These are phyloP conservation scores for Emydocephalus ijimae DNA, from an alignment of 2,113 vertebrate species.

Conservation along the genomic window DNA sequence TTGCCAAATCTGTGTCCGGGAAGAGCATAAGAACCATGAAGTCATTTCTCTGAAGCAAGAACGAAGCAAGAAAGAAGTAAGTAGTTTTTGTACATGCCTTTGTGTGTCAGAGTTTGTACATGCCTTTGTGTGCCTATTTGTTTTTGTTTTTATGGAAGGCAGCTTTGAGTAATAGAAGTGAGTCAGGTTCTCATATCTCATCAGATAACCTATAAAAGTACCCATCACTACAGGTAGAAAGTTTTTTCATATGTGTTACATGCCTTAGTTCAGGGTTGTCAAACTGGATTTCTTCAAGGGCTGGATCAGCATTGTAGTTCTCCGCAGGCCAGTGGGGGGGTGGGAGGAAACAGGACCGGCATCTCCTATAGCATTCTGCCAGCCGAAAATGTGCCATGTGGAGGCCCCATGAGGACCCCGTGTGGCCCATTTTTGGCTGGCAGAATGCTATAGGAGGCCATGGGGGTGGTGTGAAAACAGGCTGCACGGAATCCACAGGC, in stretches of 20 bases:
- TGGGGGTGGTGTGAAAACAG: too few relatives aligned
- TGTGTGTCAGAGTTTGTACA: not conserved
- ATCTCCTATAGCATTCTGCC: too few relatives aligned
- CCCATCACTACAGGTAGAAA: not conserved
- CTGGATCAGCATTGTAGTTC: too few relatives aligned
- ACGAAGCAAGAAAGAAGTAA: slow-evolving; percentile 31
- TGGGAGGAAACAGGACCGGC: too few relatives aligned
- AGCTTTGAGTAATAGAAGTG: not conserved
- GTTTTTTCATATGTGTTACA: too few relatives aligned
- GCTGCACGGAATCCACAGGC: too few relatives aligned
- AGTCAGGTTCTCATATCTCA: not conserved
- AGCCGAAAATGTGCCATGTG: too few relatives aligned
- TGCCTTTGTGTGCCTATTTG: not conserved
- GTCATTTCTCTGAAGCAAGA: slow-evolving; percentile 60
- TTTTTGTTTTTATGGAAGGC: not conserved
- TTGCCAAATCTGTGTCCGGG: slow-evolving; percentile 64
- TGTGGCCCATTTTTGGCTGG: too few relatives aligned
- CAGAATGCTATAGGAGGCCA: too few relatives aligned
- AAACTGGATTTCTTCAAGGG: too few relatives aligned
- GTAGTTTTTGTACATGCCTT: not conserved
- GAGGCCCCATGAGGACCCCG: too few relatives aligned
- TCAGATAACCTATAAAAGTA: not conserved
- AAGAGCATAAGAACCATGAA: slow-evolving; percentile 61
- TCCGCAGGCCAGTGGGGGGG: too few relatives aligned
- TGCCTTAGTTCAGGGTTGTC: not conserved